Conservation (phyloP, 2,888 invertebrate species). For the Plemyria rubiginata region DNA sequence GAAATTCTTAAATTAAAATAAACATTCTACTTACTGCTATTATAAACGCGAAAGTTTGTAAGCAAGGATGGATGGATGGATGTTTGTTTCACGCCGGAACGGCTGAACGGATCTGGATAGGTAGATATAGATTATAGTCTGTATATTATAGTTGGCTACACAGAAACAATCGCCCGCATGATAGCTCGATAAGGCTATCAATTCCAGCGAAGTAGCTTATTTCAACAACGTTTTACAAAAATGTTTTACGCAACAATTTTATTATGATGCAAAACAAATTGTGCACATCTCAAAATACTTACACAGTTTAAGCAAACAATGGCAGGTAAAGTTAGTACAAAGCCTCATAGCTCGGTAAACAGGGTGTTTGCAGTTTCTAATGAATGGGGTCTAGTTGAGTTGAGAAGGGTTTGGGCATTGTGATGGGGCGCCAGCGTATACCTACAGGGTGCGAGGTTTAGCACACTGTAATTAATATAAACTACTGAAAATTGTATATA, state of each 20-base stretch:
- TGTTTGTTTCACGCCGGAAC: too few relatives aligned
- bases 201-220: background rate
- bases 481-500: too few relatives aligned
- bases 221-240: constrained; percentile 2
- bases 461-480: background rate
- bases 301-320: constrained; percentile 29
- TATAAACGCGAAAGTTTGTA: too few relatives aligned
- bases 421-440: background rate
- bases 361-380: constrained; percentile 50
- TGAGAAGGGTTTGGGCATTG: constrained; percentile 11
- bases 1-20: too few relatives aligned
- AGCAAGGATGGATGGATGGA: too few relatives aligned
- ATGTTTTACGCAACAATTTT: too few relatives aligned
- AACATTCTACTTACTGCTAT: too few relatives aligned
- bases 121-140: too few relatives aligned
- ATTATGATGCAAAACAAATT: background rate
- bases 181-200: constrained; percentile 5
- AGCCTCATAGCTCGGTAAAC: constrained; percentile 43
- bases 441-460: background rate
- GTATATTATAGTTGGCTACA: too few relatives aligned
- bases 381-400: constrained; percentile 65
- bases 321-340: constrained; percentile 52
- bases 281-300: constrained; percentile 18
- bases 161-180: constrained; percentile 17
- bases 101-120: too few relatives aligned